Base-by-base conservation (phyloP, 2,797 vertebrate species). In the Craterocephalus amniculus region DNA sequence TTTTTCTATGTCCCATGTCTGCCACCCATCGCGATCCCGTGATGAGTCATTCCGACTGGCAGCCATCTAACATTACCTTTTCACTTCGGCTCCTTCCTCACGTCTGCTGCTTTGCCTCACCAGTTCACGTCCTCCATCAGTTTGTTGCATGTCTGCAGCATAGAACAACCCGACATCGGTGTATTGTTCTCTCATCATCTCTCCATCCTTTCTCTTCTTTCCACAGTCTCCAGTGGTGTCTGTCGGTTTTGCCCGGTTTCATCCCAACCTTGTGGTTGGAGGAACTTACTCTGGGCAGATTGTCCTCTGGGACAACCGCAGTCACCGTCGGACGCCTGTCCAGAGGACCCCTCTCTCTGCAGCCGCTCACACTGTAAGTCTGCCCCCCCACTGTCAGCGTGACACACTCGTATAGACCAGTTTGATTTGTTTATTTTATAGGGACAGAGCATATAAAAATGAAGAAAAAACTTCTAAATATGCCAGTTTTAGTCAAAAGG, bases 211-310 rank as follows among this genome's bases (percentile, higher is more conserved):
- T 64, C 40, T 36, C 63, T 3, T 79, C 48, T 84, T 4, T 80
- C 69, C 73, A 38, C 93, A 99, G 98, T 99, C 98, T 34, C 97
- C 97, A 0, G 97, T 99, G 90, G 97, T 99, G 92, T 98, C 98
- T 0, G 98, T 98, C 81, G 97, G 98, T 81, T 98, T 99, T 67
- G 97, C 98, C 38, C 96, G 94, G 78, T 99, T 99, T 91, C 98
- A 99, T 88, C 97, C 98, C 55, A 99, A 99, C 88, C 93, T 99
- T 70, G 93, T 99, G 0, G 96, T 99, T 18, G 97, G 97, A 60
- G 98, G 98, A 52, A 98, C 97, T 0, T 98, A 99, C 83, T 99
- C 97, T 0, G 97, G 98, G 60, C 97, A 99, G 90, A 99, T 99
- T 20, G 97, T 98, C 64, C 83, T 99, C 73, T 99, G 98, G 98